These are phyloP conservation scores for Amniataba percoides DNA, from an alignment of 2,797 vertebrate species.

Conservation along the genomic window DNA sequence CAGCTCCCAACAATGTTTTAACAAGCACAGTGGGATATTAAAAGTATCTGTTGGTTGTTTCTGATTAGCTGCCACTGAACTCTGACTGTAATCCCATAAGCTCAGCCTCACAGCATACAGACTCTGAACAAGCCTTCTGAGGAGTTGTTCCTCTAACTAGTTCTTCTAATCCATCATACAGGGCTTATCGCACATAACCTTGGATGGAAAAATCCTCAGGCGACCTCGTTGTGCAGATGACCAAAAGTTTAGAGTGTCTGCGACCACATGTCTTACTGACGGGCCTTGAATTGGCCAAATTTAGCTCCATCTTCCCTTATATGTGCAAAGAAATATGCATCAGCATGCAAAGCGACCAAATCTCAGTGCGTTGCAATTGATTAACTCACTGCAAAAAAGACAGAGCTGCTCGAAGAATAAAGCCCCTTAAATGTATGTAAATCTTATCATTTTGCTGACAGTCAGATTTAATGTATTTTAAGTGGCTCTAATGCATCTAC, in stretches of 20 bases:
- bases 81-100: slow-evolving; percentile 78
- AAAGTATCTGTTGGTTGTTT: slow-evolving; percentile 78
- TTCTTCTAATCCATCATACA: slow-evolving; percentile 66
- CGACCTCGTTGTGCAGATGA: slow-evolving; percentile 37
- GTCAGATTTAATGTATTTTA: slow-evolving; percentile 20
- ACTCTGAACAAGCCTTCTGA: slow-evolving; percentile 60
- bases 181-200: slow-evolving; percentile 54
- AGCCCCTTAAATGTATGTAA: slow-evolving; percentile 34
- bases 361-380: not conserved
- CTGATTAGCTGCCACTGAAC: slow-evolving; percentile 80
- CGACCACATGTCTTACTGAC: not conserved
- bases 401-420: not conserved
- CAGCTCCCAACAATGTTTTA: slow-evolving; percentile 71
- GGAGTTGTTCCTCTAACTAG: slow-evolving; percentile 66
- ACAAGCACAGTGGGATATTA: slow-evolving; percentile 73
- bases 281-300: not conserved
- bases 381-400: slow-evolving; percentile 1
- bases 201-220: slow-evolving; percentile 29
- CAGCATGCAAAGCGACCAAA: not conserved
- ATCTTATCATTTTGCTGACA: slow-evolving; percentile 52
- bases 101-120: slow-evolving; percentile 58
- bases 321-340: not conserved
- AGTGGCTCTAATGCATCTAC: slow-evolving; percentile 26
- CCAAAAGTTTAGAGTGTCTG: not conserved
- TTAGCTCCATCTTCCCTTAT: not conserved